Evolutionary conservation across 2,113 vertebrate species (phyloP).

Genomic region (Mesocricetus auratus): DNA sequence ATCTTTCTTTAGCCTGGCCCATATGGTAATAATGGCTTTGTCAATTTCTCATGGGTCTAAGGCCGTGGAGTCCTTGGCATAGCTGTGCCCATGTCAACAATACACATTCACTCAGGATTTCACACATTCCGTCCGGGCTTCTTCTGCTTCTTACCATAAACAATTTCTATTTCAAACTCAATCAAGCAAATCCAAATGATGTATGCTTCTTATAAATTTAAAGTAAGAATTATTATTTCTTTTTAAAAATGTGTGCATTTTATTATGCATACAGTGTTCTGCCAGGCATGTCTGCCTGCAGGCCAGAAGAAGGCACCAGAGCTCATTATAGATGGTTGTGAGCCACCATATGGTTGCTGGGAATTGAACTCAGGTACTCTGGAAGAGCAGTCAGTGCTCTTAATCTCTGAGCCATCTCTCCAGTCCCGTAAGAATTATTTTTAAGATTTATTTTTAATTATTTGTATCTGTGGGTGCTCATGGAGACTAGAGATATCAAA

Average conservation of each 20-base stretch:
- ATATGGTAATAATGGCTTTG: neutral
- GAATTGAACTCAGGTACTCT: too few relatives aligned
- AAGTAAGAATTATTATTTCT: slow-evolving; percentile 41
- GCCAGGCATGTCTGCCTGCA: too few relatives aligned
- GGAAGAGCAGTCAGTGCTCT: too few relatives aligned
- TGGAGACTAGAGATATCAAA: neutral
- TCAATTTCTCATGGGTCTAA: neutral
- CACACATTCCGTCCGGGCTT: neutral
- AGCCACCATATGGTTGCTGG: too few relatives aligned
- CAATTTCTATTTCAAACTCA: slow-evolving; percentile 47
- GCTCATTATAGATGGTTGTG: too few relatives aligned
- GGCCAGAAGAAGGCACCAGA: too few relatives aligned
- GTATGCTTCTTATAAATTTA: slow-evolving; percentile 39
- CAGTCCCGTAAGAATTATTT: neutral
- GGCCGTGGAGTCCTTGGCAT: neutral
- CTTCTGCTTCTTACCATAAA: neutral
- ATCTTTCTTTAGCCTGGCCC: neutral
- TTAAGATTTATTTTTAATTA: neutral
- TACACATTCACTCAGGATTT: neutral
- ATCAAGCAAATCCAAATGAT: slow-evolving; percentile 24
- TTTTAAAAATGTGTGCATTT: too few relatives aligned
- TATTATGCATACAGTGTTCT: too few relatives aligned
- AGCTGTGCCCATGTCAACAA: neutral
- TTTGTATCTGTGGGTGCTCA: neutral
- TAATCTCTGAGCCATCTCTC: too few relatives aligned